Percentiles rank a stretch among this genome's conserved stretches.
Conservation (phyloP, 2,888 invertebrate genomes). For the Aspidiotus destructor region DNA sequence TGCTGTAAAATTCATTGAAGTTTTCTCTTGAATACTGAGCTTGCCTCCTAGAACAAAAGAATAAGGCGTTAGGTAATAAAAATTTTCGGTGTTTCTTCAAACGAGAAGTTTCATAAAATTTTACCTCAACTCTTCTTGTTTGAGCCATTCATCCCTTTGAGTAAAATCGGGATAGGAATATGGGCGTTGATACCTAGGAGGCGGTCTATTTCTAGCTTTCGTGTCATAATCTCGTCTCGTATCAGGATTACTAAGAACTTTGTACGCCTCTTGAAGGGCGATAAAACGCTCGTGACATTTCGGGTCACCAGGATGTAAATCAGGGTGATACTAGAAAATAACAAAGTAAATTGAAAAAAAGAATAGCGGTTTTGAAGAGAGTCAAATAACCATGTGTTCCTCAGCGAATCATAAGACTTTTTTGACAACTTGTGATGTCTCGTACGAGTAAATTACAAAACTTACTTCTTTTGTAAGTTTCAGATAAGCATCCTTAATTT, state of each 20-base stretch:
- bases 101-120: not conserved
- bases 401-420: not conserved
- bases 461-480: slow-evolving; percentile 17
- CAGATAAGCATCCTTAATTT: slow-evolving; percentile 22
- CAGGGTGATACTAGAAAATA: slow-evolving; percentile 22
- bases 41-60: slow-evolving; percentile 13
- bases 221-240: slow-evolving; percentile 23
- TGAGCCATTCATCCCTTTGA: slow-evolving; percentile 17
- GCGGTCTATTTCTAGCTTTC: not conserved
- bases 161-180: slow-evolving; percentile 14
- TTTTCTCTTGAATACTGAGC: not conserved
- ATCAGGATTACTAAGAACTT: slow-evolving; percentile 15
- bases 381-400: not conserved
- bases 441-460: not conserved
- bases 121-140: slow-evolving; percentile 11
- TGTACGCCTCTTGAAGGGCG: slow-evolving; percentile 25
- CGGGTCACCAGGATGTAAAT: slow-evolving; percentile 26
- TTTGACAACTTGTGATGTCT: not conserved
- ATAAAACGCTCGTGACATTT: slow-evolving; percentile 21
- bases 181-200: not conserved
- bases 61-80: not conserved
- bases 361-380: not conserved
- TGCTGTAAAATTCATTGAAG: slow-evolving; percentile 11
- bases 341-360: not conserved
- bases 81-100: not conserved